These are phyloP conservation scores for Tipula confusa DNA, from an alignment of 2,888 invertebrate species.

Conservation along the genomic window DNA sequence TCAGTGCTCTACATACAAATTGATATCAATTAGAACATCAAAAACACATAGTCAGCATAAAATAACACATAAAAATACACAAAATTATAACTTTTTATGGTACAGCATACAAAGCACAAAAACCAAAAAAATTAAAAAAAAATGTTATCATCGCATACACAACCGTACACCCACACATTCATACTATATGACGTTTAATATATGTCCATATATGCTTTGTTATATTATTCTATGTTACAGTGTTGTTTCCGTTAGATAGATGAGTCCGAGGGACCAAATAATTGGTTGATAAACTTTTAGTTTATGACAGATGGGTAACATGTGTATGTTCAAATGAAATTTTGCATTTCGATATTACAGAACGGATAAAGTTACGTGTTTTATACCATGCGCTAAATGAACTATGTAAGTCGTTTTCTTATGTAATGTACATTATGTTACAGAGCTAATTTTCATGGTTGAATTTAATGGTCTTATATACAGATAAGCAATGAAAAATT, in stretches of 20 bases:
- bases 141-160: not conserved
- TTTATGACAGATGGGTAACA: no score
- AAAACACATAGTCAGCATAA: slow-evolving; percentile 25
- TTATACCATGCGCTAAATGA: no score
- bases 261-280: not conserved
- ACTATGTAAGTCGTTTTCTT: no score
- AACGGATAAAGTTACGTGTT: no score
- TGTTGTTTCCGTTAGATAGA: not conserved
- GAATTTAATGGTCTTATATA: no score
- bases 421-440: no score
- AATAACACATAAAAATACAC: not conserved
- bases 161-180: not conserved
- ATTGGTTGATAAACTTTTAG: no score
- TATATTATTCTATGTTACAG: not conserved
- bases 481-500: no score
- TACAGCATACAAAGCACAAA: not conserved
- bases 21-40: slow-evolving; percentile 20
- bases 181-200: not conserved
- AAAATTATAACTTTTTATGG: slow-evolving; percentile 1
- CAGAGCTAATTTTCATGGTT: no score
- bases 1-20: not conserved
- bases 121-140: no score
- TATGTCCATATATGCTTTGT: not conserved
- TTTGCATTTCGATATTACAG: no score
- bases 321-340: no score